phyloP scores from a whole-genome alignment of 2,888 invertebrate species.

The Acleris holmiana region DNA sequence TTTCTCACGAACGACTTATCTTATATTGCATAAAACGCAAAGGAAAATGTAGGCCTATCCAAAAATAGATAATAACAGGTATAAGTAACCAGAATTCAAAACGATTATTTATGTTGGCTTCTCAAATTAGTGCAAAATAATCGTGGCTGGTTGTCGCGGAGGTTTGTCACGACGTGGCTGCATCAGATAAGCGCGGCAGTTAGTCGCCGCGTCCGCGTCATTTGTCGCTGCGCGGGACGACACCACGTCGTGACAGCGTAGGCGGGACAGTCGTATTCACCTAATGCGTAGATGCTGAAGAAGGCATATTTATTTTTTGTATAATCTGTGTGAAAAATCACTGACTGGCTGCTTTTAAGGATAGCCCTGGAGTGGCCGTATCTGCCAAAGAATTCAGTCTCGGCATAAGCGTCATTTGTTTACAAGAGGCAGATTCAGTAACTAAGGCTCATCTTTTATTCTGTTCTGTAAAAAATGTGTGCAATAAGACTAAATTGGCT shows the following conservation, averaged over 20 bases:
- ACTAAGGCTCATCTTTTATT: too few relatives aligned
- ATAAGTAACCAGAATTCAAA: background rate
- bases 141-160: slow-evolving; percentile 43
- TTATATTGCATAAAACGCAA: too few relatives aligned
- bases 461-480: too few relatives aligned
- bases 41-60: too few relatives aligned
- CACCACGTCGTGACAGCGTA: slow-evolving; percentile 66
- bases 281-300: slow-evolving; percentile 33
- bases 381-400: too few relatives aligned
- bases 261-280: slow-evolving; percentile 57
- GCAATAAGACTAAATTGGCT: too few relatives aligned
- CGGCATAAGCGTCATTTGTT: too few relatives aligned
- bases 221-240: slow-evolving; percentile 61
- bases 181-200: slow-evolving; percentile 81
- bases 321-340: background rate
- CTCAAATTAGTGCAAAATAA: slow-evolving; percentile 15
- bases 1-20: too few relatives aligned
- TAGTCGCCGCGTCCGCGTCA: slow-evolving; percentile 72
- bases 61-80: too few relatives aligned
- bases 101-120: background rate
- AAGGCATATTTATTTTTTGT: slow-evolving; percentile 23
- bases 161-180: slow-evolving; percentile 74
- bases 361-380: too few relatives aligned
- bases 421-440: too few relatives aligned
- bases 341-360: too few relatives aligned